A percentile compares a stretch with the other conserved stretches of the same genome.
These are phyloP conservation scores for Hyperoplus lanceolatus DNA, from an alignment of 2,797 vertebrate species.

Conservation along the genomic window DNA sequence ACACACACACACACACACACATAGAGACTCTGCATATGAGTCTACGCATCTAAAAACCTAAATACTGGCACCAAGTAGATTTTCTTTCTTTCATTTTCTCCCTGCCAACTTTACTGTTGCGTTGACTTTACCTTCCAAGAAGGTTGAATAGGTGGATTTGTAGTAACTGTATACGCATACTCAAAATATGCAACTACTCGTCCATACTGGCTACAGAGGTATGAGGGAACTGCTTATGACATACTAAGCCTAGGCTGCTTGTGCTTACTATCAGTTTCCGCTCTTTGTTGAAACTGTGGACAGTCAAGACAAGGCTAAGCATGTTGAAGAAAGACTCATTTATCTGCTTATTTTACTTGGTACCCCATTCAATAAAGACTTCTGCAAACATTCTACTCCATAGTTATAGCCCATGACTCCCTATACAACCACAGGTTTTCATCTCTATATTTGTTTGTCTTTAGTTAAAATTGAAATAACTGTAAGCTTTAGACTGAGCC, in stretches of 20 bases:
- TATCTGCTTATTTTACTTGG: not conserved
- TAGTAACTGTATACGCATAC: not conserved
- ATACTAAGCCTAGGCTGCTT: not conserved
- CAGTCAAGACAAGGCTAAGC: not conserved
- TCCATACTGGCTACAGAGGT: not conserved
- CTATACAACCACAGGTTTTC: no score
- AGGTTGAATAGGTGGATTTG: not conserved
- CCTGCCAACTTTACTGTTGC: no score
- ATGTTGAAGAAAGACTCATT: not conserved
- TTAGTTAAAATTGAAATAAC: not conserved
- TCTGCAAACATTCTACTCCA: no score
- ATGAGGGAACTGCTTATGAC: no score
- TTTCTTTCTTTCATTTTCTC: no score
- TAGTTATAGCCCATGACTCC: no score
- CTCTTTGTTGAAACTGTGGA: not conserved
- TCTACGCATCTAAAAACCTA: not conserved
- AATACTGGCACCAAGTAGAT: not conserved
- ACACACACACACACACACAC: not conserved
- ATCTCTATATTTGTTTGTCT: not conserved
- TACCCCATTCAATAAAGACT: not conserved
- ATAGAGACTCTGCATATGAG: not conserved
- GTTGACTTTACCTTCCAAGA: not conserved
- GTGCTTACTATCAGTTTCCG: not conserved
- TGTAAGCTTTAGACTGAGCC: not conserved
- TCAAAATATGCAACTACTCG: not conserved